Conservation (phyloP, 2,797 vertebrate genomes). For the Novumbra hubbsi region DNA sequence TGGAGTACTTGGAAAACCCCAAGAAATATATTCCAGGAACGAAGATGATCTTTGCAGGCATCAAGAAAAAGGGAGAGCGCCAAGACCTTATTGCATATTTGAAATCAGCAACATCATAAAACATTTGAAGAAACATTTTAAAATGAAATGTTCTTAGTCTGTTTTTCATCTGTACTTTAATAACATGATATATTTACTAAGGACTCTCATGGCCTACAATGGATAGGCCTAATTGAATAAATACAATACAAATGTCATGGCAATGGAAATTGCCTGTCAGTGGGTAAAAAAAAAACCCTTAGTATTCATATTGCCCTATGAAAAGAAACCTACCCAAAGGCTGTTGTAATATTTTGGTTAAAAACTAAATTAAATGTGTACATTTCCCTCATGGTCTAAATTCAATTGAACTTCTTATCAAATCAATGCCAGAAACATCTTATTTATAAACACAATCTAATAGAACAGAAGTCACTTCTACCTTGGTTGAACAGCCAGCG, state of each 20-base stretch:
- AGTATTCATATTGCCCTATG: too few species aligned
- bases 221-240: too few species aligned
- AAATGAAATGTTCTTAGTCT: slow-evolving; percentile 32
- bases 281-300: too few species aligned
- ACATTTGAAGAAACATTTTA: slow-evolving; percentile 40
- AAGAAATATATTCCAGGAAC: slow-evolving; percentile 90
- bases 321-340: too few species aligned
- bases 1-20: slow-evolving; percentile 87
- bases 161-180: slow-evolving; percentile 19
- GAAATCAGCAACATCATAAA: slow-evolving; percentile 81
- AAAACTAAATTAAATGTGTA: too few species aligned
- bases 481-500: slow-evolving; percentile 5
- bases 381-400: too few species aligned
- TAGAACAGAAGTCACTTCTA: not conserved
- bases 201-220: not conserved
- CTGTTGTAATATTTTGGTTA: too few species aligned
- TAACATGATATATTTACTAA: slow-evolving; percentile 11
- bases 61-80: slow-evolving; percentile 89
- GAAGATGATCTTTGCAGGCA: slow-evolving; percentile 87
- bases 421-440: not conserved
- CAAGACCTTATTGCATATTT: slow-evolving; percentile 81
- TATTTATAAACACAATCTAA: not conserved
- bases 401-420: too few species aligned
- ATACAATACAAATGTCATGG: slow-evolving; percentile 1
- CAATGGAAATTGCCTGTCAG: slow-evolving; percentile 8